Evolutionary conservation across 2,888 invertebrate genomes (phyloP).

Genomic region (Tenthredo notha): DNA sequence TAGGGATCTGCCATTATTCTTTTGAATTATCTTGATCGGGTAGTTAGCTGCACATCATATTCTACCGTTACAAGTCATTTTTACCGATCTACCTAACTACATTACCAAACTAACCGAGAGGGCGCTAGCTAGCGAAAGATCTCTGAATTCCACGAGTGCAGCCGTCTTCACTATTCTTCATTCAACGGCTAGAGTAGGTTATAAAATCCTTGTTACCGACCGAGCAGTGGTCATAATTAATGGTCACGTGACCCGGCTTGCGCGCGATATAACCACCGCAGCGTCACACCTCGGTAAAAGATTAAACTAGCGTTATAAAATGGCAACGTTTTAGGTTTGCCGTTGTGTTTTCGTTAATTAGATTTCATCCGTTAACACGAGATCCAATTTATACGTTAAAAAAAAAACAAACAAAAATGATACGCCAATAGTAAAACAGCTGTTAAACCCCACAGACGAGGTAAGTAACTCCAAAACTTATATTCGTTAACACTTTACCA

Average conservation of each 20-base stretch:
- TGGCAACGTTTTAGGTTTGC: constrained; percentile 43
- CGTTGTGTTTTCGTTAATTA: constrained; percentile 48
- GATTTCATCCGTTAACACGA: constrained; percentile 26
- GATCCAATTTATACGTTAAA: neutral
- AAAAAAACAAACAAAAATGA: neutral
- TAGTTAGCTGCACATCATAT: neutral
- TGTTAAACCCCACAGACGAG: neutral
- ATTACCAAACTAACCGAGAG: neutral
- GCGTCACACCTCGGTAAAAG: constrained; percentile 20
- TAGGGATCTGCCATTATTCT: neutral
- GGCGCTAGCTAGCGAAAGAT: neutral
- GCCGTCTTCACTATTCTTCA: neutral
- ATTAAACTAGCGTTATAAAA: constrained; percentile 29
- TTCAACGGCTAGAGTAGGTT: neutral
- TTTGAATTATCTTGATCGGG: neutral
- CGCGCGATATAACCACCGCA: neutral
- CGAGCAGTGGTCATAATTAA: neutral
- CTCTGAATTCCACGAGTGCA: neutral
- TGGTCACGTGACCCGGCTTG: constrained; percentile 26
- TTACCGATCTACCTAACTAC: neutral
- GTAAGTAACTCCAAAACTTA: neutral
- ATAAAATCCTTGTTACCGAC: constrained; percentile 6
- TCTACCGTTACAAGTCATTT: neutral
- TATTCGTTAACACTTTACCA: neutral
- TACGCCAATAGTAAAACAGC: neutral